Base-by-base conservation (phyloP, 2,113 vertebrate genomes). In the Gnathonemus longibarbis region DNA sequence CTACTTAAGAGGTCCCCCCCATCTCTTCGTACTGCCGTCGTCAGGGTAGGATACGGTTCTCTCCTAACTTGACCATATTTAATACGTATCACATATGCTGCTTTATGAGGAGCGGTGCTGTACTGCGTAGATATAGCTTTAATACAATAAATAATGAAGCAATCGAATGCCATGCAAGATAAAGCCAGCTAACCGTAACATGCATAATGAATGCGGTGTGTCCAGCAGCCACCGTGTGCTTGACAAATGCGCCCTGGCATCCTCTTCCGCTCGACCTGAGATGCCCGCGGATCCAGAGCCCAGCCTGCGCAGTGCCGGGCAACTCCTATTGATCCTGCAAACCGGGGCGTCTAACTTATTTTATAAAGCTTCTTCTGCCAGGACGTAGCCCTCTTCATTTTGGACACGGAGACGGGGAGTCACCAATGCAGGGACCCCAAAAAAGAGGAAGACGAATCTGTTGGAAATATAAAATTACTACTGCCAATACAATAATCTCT, bases 191-290 rank as follows among this genome's bases (percentile, higher is more conserved):
- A 88, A 24, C 58, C n/a, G 13, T 48, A 74, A 88, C 62, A 49
- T 74, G 27, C 58, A 88, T 88, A 88, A 88, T 74, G 46, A 88
- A 88, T 88, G 62, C 62, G 42, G 62, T 27, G n/a, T 48, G 49
- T 88, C 88, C 62, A 42, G 27, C 24, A 58, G 88, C 7, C 45
- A 5, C 45, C 1, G 88, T 31, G 62, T 42, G 13, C 62, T 48
- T 74, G 62, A 88, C 62, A 74, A 70, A 88, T 74, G 58, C 58
- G 5, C 11, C 24, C 58, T 88, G 88, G 62, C 88, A 74, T 74
- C 88, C 45, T 42, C 45, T 88, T 88, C 88, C 62, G 62, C 88
- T 88, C n/a, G 42, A 88, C 58, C 62, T 88, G 88, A 88, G 87
- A 56, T 21, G 53, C 87, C 87, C 87, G 39, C 15, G 49, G 50